phyloP scores from a whole-genome alignment of 2,113 vertebrate species.

The Phycodurus eques region DNA sequence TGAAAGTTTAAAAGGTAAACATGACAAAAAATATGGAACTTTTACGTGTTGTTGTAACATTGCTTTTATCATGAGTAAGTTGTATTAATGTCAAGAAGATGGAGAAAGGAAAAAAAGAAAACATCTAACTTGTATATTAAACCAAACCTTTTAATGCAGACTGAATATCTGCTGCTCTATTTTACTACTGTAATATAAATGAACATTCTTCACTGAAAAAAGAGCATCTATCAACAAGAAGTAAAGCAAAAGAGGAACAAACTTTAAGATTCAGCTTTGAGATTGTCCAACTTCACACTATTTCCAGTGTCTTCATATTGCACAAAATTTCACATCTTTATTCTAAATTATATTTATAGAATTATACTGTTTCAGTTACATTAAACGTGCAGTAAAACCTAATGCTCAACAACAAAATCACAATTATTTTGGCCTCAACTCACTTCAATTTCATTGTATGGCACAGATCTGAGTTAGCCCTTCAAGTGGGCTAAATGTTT shows the following conservation, averaged over 20 bases:
- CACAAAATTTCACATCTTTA: conserved; percentile 27
- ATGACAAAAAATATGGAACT: not conserved
- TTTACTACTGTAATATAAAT: not conserved
- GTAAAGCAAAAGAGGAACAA: not conserved
- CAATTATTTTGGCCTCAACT: not conserved
- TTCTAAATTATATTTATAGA: not conserved
- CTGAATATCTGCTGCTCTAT: not conserved
- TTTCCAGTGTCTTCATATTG: conserved; percentile 40
- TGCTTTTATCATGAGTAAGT: not conserved
- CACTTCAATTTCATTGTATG: conserved; percentile 11
- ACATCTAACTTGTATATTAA: not conserved
- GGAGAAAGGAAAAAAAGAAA: not conserved
- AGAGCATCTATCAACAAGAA: not conserved
- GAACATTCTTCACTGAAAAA: not conserved
- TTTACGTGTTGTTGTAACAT: not conserved
- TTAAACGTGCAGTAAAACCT: conserved; percentile 14
- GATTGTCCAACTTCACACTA: conserved; percentile 23
- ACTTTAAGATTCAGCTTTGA: not conserved
- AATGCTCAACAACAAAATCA: conserved; percentile 3
- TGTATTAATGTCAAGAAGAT: not conserved
- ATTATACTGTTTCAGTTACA: conserved; percentile 4
- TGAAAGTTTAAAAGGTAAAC: conserved; percentile 16
- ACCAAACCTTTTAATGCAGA: not conserved
- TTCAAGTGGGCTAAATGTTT: not conserved
- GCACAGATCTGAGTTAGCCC: conserved; percentile 18